Percentiles rank a stretch among this genome's conserved stretches.
Evolutionary conservation across 2,113 vertebrate genomes (phyloP).

Genomic region (Mixornis gularis): DNA sequence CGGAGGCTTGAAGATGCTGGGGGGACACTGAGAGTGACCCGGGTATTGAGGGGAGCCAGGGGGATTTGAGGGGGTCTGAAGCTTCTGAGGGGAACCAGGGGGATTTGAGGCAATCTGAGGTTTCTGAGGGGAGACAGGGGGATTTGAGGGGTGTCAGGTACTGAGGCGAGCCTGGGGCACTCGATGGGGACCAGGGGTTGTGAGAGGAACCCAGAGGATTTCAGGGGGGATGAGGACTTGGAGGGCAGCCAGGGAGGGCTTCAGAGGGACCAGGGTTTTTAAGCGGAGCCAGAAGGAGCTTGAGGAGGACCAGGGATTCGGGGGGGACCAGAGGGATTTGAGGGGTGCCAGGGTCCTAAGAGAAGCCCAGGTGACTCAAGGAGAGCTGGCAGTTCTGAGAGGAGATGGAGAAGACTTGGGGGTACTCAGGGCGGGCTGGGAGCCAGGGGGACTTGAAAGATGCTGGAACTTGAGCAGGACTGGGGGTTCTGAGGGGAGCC

Average conservation of each 20-base stretch:
- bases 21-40: background rate
- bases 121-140: background rate
- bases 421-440: background rate
- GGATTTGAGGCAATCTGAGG: background rate
- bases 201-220: background rate
- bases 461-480: background rate
- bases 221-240: background rate
- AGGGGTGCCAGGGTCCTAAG: background rate
- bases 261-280: no score
- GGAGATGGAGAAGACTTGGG: background rate
- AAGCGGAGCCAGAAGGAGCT: background rate
- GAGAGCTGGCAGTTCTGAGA: background rate
- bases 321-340: background rate
- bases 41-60: background rate
- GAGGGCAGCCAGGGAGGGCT: background rate
- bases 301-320: no score
- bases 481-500: rapidly evolving
- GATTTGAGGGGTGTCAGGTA: background rate
- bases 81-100: no score
- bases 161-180: background rate
- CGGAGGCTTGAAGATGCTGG: no score
- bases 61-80: background rate
- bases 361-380: background rate
- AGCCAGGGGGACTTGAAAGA: background rate
- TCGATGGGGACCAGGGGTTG: no score